Percentiles rank a stretch among this genome's conserved stretches.
phyloP scores from a whole-genome alignment of 2,797 vertebrate species.

The Mallotus villosus region DNA sequence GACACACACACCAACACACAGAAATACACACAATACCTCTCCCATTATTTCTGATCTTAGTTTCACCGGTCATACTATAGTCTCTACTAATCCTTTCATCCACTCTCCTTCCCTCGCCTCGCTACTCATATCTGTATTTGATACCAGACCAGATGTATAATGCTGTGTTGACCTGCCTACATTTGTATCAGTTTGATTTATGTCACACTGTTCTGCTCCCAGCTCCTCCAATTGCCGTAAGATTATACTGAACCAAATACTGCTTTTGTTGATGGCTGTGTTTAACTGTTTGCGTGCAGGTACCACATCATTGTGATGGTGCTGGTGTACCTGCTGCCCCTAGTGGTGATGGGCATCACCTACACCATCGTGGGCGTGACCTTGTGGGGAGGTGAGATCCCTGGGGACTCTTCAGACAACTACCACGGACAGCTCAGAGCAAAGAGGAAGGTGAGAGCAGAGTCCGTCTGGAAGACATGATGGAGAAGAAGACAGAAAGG shows the following conservation, averaged over 20 bases:
- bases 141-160: background rate
- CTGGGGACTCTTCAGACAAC: conserved; percentile 91
- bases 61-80: background rate
- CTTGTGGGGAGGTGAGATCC: conserved; percentile 95
- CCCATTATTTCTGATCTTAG: background rate
- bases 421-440: conserved; percentile 94
- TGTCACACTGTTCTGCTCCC: background rate
- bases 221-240: background rate
- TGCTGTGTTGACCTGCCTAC: background rate
- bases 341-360: conserved; percentile 93
- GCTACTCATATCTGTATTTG: background rate
- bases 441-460: conserved; percentile 89
- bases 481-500: background rate
- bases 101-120: background rate
- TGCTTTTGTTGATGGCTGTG: background rate
- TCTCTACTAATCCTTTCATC: background rate
- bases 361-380: conserved; percentile 95
- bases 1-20: background rate
- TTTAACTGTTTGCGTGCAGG: conserved; percentile 66
- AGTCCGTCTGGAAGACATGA: background rate
- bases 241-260: background rate
- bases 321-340: conserved; percentile 89
- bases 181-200: background rate
- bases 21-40: background rate
- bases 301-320: conserved; percentile 90